Evolutionary conservation across 2,113 vertebrate genomes (phyloP).

Genomic region (Myiagra hebetior): DNA sequence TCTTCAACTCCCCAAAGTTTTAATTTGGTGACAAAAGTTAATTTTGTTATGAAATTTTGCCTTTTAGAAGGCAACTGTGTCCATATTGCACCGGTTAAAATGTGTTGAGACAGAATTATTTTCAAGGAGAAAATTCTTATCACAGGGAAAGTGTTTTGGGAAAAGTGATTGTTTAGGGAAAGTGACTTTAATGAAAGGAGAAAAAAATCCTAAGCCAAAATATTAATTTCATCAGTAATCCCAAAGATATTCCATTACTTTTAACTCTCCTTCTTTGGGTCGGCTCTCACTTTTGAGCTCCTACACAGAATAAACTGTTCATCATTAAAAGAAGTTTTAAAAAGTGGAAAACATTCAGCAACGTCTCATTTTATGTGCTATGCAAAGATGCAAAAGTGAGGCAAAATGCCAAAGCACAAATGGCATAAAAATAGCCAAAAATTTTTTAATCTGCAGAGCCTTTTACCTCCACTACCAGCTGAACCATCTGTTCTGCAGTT

Average conservation of each 20-base stretch:
- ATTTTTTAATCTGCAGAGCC: conserved; percentile 18
- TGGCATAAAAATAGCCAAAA: not conserved
- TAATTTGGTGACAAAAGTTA: not conserved
- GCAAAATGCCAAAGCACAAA: conserved; percentile 2
- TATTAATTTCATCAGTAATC: not conserved
- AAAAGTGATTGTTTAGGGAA: not conserved
- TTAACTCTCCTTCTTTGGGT: not conserved
- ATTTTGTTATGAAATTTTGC: not conserved
- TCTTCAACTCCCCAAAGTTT: not conserved
- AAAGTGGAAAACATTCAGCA: not conserved
- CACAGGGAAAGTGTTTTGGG: no score
- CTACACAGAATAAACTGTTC: not conserved
- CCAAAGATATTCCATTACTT: not conserved
- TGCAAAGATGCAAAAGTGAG: not conserved
- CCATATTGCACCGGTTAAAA: not conserved
- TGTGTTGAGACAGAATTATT: not conserved
- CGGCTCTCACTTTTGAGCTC: not conserved
- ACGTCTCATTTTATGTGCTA: not conserved
- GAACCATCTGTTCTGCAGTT: conserved; percentile 44
- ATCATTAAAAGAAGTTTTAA: not conserved
- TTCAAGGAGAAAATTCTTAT: not conserved
- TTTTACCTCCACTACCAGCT: conserved; percentile 27
- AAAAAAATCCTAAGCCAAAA: not conserved
- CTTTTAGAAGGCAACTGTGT: not conserved
- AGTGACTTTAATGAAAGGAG: not conserved